Conservation (phyloP, 1,140 invertebrate species). For the Meloidogyne chitwoodi region DNA sequence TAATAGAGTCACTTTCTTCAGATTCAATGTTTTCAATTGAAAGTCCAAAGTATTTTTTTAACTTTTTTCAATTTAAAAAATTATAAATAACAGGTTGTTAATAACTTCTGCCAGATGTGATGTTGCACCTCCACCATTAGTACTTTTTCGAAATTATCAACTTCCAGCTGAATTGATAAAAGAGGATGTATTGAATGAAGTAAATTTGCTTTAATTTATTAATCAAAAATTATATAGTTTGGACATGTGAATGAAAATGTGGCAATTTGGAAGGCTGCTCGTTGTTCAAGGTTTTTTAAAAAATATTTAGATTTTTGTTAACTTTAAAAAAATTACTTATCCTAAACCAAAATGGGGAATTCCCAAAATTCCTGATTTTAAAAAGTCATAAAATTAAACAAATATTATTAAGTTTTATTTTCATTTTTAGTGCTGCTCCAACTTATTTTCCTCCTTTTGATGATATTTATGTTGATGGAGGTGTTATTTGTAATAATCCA, state of each 20-base stretch:
- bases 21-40: neutral
- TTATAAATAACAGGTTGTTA: too few relatives aligned
- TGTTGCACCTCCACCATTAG: neutral
- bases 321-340: too few relatives aligned
- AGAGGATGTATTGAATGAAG: neutral
- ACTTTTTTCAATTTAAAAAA: too few relatives aligned
- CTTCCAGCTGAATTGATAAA: neutral
- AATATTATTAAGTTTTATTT: too few relatives aligned
- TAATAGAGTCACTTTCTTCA: conserved; percentile 65
- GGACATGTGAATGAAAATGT: neutral
- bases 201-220: neutral
- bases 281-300: conserved; percentile 27
- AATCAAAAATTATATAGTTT: neutral
- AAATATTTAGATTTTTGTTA: neutral
- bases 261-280: neutral
- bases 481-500: neutral
- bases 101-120: neutral
- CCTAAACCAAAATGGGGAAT: too few relatives aligned
- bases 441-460: neutral
- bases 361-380: too few relatives aligned
- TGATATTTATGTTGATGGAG: neutral
- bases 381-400: too few relatives aligned
- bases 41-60: neutral
- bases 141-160: neutral
- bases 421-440: neutral